Base-by-base conservation (phyloP, 2,888 invertebrate genomes). In the Diaphora mendica region DNA sequence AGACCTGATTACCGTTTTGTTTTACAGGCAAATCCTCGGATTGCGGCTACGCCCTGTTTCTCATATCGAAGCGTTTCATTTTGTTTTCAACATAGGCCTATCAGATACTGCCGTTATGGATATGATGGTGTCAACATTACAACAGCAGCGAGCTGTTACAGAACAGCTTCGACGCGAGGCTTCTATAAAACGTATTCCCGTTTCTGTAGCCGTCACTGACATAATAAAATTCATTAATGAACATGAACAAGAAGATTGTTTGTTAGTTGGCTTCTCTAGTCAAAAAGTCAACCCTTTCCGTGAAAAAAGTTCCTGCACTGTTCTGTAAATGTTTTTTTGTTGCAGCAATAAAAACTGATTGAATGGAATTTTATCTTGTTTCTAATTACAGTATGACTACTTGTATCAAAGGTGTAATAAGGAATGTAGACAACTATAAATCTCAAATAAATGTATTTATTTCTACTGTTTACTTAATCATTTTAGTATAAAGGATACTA, bases 251-350 rank as follows among this genome's bases (percentile, higher is more conserved):
- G 99, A 99, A 89, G 99, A 99, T 94, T 99, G 98, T 88, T 96
- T 99, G 68, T 96, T 99, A 80, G 98, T 98, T 81, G 99, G 99
- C 55, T 99, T 99, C 93, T 98, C 98, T 79, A 98, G 98, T 84
- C 99, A 99, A 91, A 98, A 99, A 91, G 98, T 98, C 26, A 99
- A 99, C 95, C 99, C 99, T 44, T 99, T 99, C 96, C 97, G 99
- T 82, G 99, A 99, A 94, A 99, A 99, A 95, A 98, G 98, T 91
- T 97, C 98, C 77, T 99, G 99, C 95, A 97, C 96, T 86, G 96
- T 99, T 86, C 96, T 99, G 83, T 99, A 98, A 97, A 86, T 78
- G 79, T 48, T 62, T 76, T 72, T 48, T n/a, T 35, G 17, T 48
- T 30, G 17, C 64, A 72, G 42, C 30, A 35, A 72, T 62, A 64